phyloP scores from a whole-genome alignment of 2,888 invertebrate species.

The Temnothorax rugatulus region DNA sequence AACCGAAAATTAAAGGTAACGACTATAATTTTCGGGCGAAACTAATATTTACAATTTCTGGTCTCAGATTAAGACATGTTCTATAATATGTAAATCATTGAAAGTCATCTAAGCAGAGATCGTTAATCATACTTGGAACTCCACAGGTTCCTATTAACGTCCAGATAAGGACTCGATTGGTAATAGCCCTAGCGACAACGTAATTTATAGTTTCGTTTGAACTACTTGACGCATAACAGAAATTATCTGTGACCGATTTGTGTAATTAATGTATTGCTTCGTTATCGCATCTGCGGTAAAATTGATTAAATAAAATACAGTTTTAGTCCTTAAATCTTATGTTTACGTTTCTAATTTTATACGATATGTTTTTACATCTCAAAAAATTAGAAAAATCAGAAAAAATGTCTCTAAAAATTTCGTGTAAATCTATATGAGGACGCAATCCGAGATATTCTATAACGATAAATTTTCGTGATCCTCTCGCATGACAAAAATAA shows the following conservation, averaged over 20 bases:
- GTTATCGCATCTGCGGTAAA: neutral
- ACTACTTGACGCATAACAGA: conserved; percentile 56
- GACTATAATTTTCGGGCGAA: conserved; percentile 23
- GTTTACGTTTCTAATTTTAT: neutral
- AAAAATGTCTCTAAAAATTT: neutral
- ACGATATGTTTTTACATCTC: neutral
- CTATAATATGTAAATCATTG: conserved; percentile 70
- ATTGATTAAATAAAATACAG: too few relatives aligned
- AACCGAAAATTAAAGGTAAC: neutral
- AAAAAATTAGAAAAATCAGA: too few relatives aligned
- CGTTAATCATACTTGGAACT: conserved; percentile 70
- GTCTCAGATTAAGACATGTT: conserved; percentile 69
- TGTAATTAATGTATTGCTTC: conserved; percentile 29
- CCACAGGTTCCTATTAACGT: conserved; percentile 73
- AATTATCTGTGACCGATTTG: conserved; percentile 17
- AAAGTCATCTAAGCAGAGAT: conserved; percentile 64
- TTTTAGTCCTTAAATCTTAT: neutral
- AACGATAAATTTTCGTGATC: conserved; percentile 18
- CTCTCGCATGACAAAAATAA: conserved; percentile 59
- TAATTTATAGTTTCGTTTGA: conserved; percentile 70
- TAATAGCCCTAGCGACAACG: conserved; percentile 65
- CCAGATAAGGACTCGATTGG: conserved; percentile 68
- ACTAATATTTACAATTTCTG: conserved; percentile 30
- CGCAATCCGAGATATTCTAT: neutral
- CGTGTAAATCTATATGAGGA: neutral